Base-by-base conservation (phyloP, 2,888 invertebrate species). In the Ormyrus thymus region DNA sequence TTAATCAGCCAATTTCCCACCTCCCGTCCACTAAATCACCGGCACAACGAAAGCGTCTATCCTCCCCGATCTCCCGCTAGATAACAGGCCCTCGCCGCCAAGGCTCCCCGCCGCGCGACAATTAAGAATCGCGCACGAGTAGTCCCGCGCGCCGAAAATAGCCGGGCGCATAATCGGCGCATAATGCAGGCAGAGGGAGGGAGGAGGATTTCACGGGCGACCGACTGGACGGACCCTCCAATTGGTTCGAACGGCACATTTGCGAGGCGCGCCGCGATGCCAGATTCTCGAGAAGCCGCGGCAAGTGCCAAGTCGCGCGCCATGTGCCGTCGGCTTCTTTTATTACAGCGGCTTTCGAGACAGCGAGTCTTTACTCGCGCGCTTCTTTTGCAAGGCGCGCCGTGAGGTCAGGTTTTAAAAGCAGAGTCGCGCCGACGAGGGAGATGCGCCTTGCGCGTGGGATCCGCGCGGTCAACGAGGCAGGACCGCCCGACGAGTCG, bases 311-410 rank as follows among this genome's bases (percentile, higher is more conserved):
- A 9, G 10, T 58, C 62, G 46, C 53, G 53, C 15, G 48, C 72
- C 46, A 55, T 15, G 50, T 50, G 13, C 46, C 50, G 51, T 7
- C 4, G 50, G 48, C 61, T 56, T 45, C 53, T 69, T 68, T 62
- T 66, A 64, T 71, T 77, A 77, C 66, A 77, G 77, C 61, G 71
- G 77, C 8, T 77, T 77, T 62, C 72, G 55, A 69, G 66, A 29
- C 50, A 10, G 46, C 46, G 53, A 13, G 15, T 8, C 8, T 48
- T 7, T 64, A 9, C n/a, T 64, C 29, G 29, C 29, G 29, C 29
- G 3, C 29, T 29, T 29, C 29, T 29, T 29, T 29, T 29, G 29
- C 29, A 29, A 29, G 3, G 29, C 29, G 29, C 1, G 29, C 4
- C 29, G 29, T 29, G 29, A 29, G 29, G 29, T 29, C 29, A 29